Evolutionary conservation across 1,140 invertebrate genomes (phyloP).

Genomic region (Aplysia californica): DNA sequence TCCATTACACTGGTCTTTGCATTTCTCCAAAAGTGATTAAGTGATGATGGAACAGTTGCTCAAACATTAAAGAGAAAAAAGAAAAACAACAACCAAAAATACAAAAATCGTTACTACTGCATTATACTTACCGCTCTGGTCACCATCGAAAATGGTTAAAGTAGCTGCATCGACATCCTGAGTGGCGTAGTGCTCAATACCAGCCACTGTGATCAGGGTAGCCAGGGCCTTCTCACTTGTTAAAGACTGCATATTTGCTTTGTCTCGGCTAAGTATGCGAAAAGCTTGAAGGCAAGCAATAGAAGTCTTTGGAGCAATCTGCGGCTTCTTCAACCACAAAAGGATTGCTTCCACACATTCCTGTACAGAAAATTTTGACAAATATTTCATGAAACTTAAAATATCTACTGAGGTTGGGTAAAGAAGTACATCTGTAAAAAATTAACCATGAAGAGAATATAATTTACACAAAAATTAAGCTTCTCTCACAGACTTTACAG

Average conservation of each 20-base stretch:
- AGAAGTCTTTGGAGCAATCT: constrained; percentile 44
- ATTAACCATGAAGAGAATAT: neutral
- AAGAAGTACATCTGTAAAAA: neutral
- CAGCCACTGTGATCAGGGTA: constrained; percentile 55
- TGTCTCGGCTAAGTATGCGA: constrained; percentile 63
- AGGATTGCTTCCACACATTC: constrained; percentile 50
- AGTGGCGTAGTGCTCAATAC: constrained; percentile 53
- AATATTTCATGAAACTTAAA: neutral
- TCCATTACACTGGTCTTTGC: too few relatives aligned
- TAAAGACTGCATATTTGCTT: constrained; percentile 56
- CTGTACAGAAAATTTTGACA: constrained; percentile 32
- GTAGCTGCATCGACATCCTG: constrained; percentile 49
- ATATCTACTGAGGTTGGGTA: neutral
- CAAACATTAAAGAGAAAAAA: too few relatives aligned
- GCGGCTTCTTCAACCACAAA: constrained; percentile 36
- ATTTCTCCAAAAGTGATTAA: too few relatives aligned
- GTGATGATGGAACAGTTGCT: too few relatives aligned
- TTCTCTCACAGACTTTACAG: neutral
- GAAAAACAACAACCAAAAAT: too few relatives aligned
- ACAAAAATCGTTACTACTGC: too few relatives aligned
- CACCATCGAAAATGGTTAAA: constrained; percentile 49
- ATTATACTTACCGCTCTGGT: too few relatives aligned
- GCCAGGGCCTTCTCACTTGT: constrained; percentile 52
- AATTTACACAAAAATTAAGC: neutral
- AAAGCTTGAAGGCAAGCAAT: constrained; percentile 59